phyloP scores from a whole-genome alignment of 2,888 invertebrate genomes.

The Lasioglossum morio region DNA sequence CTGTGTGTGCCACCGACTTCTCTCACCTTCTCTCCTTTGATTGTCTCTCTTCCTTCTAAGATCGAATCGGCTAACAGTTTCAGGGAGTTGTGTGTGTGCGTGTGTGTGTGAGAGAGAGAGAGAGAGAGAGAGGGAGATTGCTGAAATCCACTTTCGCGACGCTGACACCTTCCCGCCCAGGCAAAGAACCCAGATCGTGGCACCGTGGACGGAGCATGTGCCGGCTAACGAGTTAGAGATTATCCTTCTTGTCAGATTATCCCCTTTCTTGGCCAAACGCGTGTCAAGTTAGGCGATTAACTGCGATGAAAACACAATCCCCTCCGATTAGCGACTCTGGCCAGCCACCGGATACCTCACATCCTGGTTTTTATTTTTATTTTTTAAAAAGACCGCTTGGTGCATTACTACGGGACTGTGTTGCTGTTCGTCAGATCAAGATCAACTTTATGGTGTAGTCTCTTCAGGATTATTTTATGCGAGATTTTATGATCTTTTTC shows the following conservation, averaged over 20 bases:
- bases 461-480: neutral
- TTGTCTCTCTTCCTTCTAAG: neutral
- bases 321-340: neutral
- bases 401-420: neutral
- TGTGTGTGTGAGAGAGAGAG: too few species aligned
- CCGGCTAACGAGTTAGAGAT: slow-evolving; percentile 1
- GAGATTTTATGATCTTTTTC: neutral
- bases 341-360: neutral
- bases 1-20: neutral
- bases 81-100: neutral
- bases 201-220: neutral
- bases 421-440: neutral
- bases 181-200: neutral
- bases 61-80: neutral
- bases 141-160: slow-evolving; percentile 1
- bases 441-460: neutral
- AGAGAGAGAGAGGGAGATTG: neutral
- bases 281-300: slow-evolving; percentile 12
- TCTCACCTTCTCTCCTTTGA: neutral
- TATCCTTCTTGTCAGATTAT: slow-evolving; percentile 4
- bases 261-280: neutral
- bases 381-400: neutral
- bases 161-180: neutral
- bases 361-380: neutral
- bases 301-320: slow-evolving; percentile 7